Evolutionary conservation across 2,888 invertebrate species (phyloP).

Genomic region (Melanotus villosus): DNA sequence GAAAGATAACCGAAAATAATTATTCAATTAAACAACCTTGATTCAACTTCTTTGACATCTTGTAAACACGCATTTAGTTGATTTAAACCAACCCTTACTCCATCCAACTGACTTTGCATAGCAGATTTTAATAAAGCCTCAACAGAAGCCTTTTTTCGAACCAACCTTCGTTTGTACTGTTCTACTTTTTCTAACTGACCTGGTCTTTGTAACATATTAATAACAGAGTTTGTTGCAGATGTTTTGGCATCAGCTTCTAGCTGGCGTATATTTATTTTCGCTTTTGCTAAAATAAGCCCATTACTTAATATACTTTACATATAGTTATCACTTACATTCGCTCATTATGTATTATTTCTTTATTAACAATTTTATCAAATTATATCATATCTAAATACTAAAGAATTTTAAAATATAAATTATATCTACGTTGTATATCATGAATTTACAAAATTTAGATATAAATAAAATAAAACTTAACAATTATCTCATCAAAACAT

Average conservation of each 20-base stretch:
- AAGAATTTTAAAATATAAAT: too few relatives aligned
- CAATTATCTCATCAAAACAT: too few relatives aligned
- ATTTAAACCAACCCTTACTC: slow-evolving; percentile 93
- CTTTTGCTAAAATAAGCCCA: slow-evolving; percentile 15
- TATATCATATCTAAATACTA: too few relatives aligned
- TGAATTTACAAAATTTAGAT: too few relatives aligned
- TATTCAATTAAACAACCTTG: slow-evolving; percentile 66
- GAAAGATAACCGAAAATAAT: neutral
- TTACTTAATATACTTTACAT: too few relatives aligned
- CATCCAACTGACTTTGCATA: slow-evolving; percentile 97
- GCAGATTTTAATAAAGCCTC: slow-evolving; percentile 98
- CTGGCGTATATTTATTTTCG: slow-evolving; percentile 73
- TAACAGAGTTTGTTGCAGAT: slow-evolving; percentile 87
- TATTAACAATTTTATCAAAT: too few relatives aligned
- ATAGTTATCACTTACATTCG: slow-evolving; percentile 14
- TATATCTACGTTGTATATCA: too few relatives aligned
- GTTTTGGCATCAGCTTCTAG: slow-evolving; percentile 84
- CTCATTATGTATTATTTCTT: slow-evolving; percentile 24
- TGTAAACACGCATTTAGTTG: slow-evolving; percentile 89
- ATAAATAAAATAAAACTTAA: too few relatives aligned
- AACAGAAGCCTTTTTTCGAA: slow-evolving; percentile 88
- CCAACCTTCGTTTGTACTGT: slow-evolving; percentile 82
- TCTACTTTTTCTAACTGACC: slow-evolving; percentile 95
- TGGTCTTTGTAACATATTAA: slow-evolving; percentile 93
- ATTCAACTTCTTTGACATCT: slow-evolving; percentile 83